Base-by-base conservation (phyloP, 2,113 vertebrate genomes). In the Bubo blakistoni region DNA sequence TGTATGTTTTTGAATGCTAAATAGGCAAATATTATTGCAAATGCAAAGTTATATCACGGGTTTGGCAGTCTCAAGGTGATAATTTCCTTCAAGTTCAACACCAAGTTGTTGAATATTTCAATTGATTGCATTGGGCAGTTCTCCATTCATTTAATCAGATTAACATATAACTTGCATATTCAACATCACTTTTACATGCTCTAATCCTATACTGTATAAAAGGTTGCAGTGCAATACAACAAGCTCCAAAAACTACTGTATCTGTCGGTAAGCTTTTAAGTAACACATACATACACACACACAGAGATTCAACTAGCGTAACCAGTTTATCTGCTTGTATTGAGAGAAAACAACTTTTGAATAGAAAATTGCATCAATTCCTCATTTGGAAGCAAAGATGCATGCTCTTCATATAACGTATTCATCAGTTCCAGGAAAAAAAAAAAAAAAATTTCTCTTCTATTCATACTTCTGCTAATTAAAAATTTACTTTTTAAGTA, bases 131-230 rank as follows among this genome's bases (percentile, higher is more conserved):
- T 69, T 63, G 95, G 93, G 90, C 11, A 44, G 93, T 88, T 97
- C 95, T 92, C 90, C 78, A 71, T 94, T 93, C 87, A 78, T 89
- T 97, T 94, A 91, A 97, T 92, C 96, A 94, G 73, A 94, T 97
- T 97, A 97, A 96, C 80, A 81, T 92, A 90, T 62, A 96, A 82
- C 94, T 97, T 94, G 80, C 81, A 94, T 91, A 95, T 96, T 91
- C 95, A 95, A 94, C 90, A 83, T 76, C n/a, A 77, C 36, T 94
- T 93, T 88, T 84, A 77, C 89, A 42, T 27, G 42, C 38, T 81
- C 16, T 94, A 91, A 90, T 94, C 72, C 90, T 81, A 38, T 42
- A 57, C 55, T 14, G 38, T 44, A 44, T 57, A 71, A 95, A 95
- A 96, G 62, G 58, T 91, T 94, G 62, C 44, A 89, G 21, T 85